A percentile compares a stretch with the other conserved stretches of the same genome.
These are phyloP conservation scores for Sipha flava DNA, from an alignment of 1,140 invertebrate species.

Conservation along the genomic window DNA sequence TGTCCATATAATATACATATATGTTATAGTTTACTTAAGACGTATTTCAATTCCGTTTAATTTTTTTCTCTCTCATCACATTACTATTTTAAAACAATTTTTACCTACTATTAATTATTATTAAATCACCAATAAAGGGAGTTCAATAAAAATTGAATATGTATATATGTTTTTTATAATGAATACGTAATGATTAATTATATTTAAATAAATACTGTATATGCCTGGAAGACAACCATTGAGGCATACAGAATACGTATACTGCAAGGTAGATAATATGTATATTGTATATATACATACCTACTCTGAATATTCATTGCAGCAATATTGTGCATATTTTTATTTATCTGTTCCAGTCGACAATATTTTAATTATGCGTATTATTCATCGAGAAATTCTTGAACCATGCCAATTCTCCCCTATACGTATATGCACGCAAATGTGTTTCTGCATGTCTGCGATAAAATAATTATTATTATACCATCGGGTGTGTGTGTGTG, in stretches of 20 bases:
- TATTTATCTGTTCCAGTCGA: not conserved
- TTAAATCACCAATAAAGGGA: not conserved
- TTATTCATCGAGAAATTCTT: not conserved
- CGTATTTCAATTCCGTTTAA: not conserved
- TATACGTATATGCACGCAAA: not conserved
- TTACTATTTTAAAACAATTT: not conserved
- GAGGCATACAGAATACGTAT: not conserved
- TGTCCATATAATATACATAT: not conserved
- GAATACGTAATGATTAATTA: not conserved
- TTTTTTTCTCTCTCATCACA: not conserved
- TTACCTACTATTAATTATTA: not conserved
- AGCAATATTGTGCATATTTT: not conserved
- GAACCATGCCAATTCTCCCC: not conserved
- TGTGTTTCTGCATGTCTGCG: not conserved
- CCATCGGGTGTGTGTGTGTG: not conserved
- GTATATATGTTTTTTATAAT: not conserved
- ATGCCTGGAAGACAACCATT: not conserved
- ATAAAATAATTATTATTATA: not conserved
- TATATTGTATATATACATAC: no score
- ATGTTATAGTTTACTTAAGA: not conserved
- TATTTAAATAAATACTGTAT: not conserved
- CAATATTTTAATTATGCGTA: not conserved
- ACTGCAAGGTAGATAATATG: not conserved
- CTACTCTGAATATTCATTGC: not conserved
- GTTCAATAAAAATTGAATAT: not conserved